These are phyloP conservation scores for Cacajao melanocephalus DNA, from an alignment of 2,797 vertebrate species.

Conservation along the genomic window DNA sequence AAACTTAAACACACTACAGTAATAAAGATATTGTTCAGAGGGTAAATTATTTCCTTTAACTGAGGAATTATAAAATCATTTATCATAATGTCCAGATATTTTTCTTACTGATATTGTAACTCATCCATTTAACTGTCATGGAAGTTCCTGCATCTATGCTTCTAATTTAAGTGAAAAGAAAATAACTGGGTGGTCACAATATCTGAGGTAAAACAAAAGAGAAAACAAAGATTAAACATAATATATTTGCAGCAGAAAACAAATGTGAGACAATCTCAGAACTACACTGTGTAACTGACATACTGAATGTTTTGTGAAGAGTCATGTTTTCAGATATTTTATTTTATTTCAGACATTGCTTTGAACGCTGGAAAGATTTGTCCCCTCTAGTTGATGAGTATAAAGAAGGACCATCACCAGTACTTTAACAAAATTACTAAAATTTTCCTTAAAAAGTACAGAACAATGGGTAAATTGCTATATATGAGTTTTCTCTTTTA, in stretches of 20 bases:
- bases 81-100: constrained; percentile 71
- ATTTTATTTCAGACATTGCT: neutral
- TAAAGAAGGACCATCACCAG: neutral
- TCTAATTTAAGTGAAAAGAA: constrained; percentile 45
- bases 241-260: neutral
- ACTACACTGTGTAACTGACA: neutral
- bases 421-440: neutral
- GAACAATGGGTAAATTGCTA: neutral
- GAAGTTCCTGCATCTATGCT: neutral
- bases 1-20: constrained; percentile 49
- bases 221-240: neutral
- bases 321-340: neutral
- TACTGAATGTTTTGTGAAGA: neutral
- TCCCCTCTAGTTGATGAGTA: neutral
- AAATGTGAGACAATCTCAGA: neutral
- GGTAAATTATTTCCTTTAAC: constrained; percentile 74
- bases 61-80: constrained; percentile 73
- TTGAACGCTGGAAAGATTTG: neutral
- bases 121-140: constrained; percentile 74
- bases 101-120: constrained; percentile 64
- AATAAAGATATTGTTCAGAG: constrained; percentile 62
- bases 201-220: constrained; percentile 39
- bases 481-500: neutral
- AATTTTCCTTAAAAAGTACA: neutral
- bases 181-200: neutral